A percentile compares a stretch with the other conserved stretches of the same genome.
Evolutionary conservation across 1,140 invertebrate species (phyloP).

Genomic region (Trinorchestia longiramus): DNA sequence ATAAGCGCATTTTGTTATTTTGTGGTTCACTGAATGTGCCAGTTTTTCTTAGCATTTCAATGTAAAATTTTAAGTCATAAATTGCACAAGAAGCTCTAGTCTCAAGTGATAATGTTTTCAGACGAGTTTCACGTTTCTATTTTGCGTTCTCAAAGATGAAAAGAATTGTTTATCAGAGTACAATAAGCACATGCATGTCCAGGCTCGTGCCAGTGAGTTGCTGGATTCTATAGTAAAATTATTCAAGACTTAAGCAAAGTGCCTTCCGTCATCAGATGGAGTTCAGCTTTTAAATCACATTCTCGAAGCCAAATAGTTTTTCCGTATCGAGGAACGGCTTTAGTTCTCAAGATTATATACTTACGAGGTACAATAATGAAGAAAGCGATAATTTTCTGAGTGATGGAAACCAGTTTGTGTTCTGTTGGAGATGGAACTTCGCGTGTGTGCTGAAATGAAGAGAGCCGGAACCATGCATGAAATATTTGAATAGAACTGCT

Average conservation of each 20-base stretch:
- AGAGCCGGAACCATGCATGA: not conserved
- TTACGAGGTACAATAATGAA: not conserved
- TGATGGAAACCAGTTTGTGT: not conserved
- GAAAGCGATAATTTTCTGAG: not conserved
- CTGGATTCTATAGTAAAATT: not conserved
- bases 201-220: not conserved
- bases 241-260: not conserved
- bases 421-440: not conserved
- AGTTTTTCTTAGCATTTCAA: not conserved
- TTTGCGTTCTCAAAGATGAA: not conserved
- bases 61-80: not conserved
- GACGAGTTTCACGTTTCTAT: not conserved
- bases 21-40: not conserved
- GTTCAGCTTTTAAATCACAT: not conserved
- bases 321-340: not conserved
- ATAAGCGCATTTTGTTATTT: too few species aligned
- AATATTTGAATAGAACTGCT: not conserved
- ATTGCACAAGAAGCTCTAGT: not conserved
- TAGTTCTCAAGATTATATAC: not conserved
- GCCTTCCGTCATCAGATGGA: not conserved
- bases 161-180: not conserved
- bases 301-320: not conserved
- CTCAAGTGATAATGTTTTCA: not conserved
- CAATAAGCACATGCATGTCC: not conserved
- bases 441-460: not conserved